These are phyloP conservation scores for Caenorhabditis zanzibari DNA, from an alignment of 2,888 invertebrate species.

Conservation along the genomic window DNA sequence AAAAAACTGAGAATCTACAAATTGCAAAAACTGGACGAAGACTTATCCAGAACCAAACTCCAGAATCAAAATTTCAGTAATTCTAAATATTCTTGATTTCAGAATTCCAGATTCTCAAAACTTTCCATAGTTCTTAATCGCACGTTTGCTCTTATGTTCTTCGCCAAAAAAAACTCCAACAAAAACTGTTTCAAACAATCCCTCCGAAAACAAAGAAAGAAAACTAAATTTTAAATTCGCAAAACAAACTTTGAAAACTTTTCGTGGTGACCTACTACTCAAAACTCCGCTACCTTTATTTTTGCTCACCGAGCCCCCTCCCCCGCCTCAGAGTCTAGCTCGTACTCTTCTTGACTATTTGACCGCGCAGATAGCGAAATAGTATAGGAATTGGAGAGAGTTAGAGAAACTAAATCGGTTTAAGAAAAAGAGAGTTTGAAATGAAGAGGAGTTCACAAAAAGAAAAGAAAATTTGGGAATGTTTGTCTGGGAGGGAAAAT, in stretches of 20 bases:
- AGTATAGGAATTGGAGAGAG: neutral
- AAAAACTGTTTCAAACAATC: neutral
- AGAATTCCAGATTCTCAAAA: neutral
- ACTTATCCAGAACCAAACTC: too few species aligned
- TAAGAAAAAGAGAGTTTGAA: neutral
- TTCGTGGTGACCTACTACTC: neutral
- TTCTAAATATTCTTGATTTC: too few species aligned
- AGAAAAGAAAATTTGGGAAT: neutral
- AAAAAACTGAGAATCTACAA: neutral
- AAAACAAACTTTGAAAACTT: conserved; percentile 30
- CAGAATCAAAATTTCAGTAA: neutral
- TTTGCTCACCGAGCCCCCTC: conserved; percentile 24
- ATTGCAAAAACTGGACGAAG: too few species aligned
- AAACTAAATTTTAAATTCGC: conserved; percentile 17
- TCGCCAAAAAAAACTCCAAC: neutral
- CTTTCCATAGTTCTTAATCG: neutral
- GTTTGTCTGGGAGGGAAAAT: conserved; percentile 4
- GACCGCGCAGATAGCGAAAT: conserved; percentile 5
- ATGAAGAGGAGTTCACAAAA: neutral
- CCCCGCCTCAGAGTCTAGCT: neutral
- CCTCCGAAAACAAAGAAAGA: neutral
- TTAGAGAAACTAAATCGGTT: conserved; percentile 28
- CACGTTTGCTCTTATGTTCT: neutral
- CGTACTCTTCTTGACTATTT: conserved; percentile 25
- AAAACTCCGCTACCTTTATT: conserved; percentile 24